Base-by-base conservation (phyloP, 2,888 invertebrate genomes). In the Microctonus brassicae region DNA sequence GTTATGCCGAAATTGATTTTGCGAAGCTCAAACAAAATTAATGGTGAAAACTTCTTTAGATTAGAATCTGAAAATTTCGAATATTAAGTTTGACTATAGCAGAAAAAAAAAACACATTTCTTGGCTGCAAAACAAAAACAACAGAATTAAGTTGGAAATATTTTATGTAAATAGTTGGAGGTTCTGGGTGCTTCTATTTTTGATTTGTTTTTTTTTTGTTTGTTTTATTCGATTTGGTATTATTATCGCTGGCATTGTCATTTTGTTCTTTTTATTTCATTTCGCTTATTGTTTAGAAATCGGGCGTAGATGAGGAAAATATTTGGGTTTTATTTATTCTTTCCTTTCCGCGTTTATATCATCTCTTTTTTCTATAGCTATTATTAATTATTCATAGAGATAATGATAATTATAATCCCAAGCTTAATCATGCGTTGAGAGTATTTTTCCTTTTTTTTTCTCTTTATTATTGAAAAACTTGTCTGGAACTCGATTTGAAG, bases 1-100 rank as follows among this genome's bases (percentile, higher is more conserved):
- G 90, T 52, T 95, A 95, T 88, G 94, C 95, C 75, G 92, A 94
- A 89, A 95, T 95, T 74, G 95, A 95, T 90, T 95, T 95, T 88
- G 89, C 91, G 36, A 92, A 92, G 86, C 82, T 87, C 71, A 87
- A 85, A 75, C 84, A 85, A 76, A 86, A 83, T 75, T 86, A 82
- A n/a, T n/a, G 79, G 39, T 6, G 0, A 58, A 7, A 24, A 36
- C 3, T 47, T 5, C 47, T 47, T 47, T 17, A 7, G 17, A 17
- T 47, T 17, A 17, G 17, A 9, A 4, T n/a, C 7, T 47, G 1
- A 5, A 17, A n/a, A 47, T 47, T n/a, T 47, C 7, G 29, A 29
- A 29, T 3, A 29, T 5, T 5, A 29, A 29, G 7, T n/a, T n/a
- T n/a, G n/a, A n/a, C n/a, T n/a, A 29, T 5, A 29, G 7, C 3